These are phyloP conservation scores for Malthinus seriepunctatus DNA, from an alignment of 2,888 invertebrate genomes.

Conservation along the genomic window DNA sequence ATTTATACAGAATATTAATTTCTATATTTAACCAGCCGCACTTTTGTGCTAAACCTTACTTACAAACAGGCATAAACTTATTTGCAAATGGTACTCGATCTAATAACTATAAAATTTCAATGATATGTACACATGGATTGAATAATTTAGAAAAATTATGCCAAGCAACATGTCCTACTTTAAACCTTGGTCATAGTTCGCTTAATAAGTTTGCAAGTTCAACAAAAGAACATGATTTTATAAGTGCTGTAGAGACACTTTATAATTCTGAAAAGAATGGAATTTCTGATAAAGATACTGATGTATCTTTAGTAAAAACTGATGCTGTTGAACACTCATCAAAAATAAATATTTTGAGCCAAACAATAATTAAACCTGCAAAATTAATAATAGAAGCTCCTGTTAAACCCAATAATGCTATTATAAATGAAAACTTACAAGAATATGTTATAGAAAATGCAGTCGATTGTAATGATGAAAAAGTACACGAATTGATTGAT, in stretches of 20 bases:
- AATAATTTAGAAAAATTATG: conserved; percentile 15
- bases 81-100: conserved; percentile 19
- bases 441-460: too few relatives aligned
- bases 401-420: not conserved
- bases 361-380: not conserved
- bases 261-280: not conserved
- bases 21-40: conserved; percentile 17
- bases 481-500: not conserved
- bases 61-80: conserved; percentile 24
- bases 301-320: not conserved
- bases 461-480: not conserved
- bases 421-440: not conserved
- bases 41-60: conserved; percentile 5
- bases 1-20: conserved; percentile 24
- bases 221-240: not conserved
- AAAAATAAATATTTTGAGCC: not conserved
- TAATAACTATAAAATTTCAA: conserved; percentile 16
- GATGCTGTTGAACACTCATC: not conserved
- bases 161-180: conserved; percentile 17
- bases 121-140: conserved; percentile 17
- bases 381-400: not conserved
- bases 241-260: not conserved
- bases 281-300: not conserved
- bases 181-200: not conserved
- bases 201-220: not conserved